A percentile compares a stretch with the other conserved stretches of the same genome.
Evolutionary conservation across 2,888 invertebrate genomes (phyloP).

Genomic region (Heliconius ethilla): DNA sequence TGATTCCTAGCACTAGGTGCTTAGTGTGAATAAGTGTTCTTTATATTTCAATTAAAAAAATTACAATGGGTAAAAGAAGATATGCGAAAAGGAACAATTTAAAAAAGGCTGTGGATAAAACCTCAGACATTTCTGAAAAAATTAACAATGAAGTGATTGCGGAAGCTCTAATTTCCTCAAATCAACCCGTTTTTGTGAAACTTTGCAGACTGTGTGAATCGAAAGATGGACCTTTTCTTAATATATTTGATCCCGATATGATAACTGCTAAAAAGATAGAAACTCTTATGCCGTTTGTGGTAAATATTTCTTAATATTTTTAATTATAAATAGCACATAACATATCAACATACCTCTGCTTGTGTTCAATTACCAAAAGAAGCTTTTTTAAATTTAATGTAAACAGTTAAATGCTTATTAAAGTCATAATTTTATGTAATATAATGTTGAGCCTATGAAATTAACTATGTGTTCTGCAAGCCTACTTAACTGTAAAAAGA

Average conservation of each 20-base stretch:
- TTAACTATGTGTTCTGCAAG: not conserved
- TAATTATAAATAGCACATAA: not conserved
- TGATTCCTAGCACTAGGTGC: constrained; percentile 33
- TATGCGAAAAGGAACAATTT: constrained; percentile 51
- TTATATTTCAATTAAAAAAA: constrained; percentile 9
- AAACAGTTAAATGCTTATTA: no score
- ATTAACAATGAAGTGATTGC: constrained; percentile 55
- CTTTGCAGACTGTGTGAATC: constrained; percentile 74
- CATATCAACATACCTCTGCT: not conserved
- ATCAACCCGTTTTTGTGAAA: constrained; percentile 61
- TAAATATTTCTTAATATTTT: constrained; percentile 51
- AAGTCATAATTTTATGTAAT: no score
- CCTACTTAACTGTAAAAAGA: no score
- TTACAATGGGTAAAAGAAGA: constrained; percentile 44
- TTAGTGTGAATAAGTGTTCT: constrained; percentile 30
- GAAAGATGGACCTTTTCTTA: constrained; percentile 76
- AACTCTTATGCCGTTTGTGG: constrained; percentile 73
- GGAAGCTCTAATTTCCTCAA: constrained; percentile 53
- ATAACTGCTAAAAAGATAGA: constrained; percentile 73
- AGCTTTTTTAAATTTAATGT: not conserved
- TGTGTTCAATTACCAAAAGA: not conserved
- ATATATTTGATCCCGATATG: constrained; percentile 74
- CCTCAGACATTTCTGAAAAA: constrained; percentile 41
- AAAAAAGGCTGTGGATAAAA: constrained; percentile 51
- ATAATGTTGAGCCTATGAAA: not conserved